These are phyloP conservation scores for Spinus olivaceus DNA, from an alignment of 2,797 vertebrate genomes.

Conservation along the genomic window DNA sequence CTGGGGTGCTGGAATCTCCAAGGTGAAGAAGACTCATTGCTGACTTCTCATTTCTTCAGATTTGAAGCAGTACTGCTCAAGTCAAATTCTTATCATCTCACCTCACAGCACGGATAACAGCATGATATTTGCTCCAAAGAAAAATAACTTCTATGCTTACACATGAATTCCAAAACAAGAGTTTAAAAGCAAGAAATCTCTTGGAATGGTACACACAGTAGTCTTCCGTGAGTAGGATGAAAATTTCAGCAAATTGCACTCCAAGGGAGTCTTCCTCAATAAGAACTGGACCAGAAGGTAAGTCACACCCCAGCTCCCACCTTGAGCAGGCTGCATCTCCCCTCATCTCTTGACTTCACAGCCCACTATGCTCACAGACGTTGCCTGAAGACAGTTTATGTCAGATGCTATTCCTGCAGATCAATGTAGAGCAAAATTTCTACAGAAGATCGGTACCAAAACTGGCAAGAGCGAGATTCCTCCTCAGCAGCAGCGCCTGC, in stretches of 20 bases:
- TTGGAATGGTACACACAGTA: not conserved
- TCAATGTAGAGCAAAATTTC: not conserved
- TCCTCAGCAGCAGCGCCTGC: not conserved
- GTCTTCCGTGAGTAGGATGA: not conserved
- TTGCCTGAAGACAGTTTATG: not conserved
- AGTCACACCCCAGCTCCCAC: not conserved
- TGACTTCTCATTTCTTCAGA: slow-evolving; percentile 18
- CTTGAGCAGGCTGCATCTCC: not conserved
- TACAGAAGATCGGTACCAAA: not conserved
- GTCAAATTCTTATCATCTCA: not conserved
- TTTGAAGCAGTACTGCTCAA: not conserved
- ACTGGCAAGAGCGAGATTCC: not conserved
- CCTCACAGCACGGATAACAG: not conserved
- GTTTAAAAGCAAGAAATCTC: not conserved
- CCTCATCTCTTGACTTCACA: not conserved
- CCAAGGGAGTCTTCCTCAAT: not conserved
- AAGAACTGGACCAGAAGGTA: not conserved
- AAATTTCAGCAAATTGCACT: not conserved
- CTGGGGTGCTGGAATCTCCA: not conserved
- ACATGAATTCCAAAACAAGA: not conserved
- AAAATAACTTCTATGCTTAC: not conserved
- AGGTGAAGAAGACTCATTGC: slow-evolving; percentile 10
- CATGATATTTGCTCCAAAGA: not conserved
- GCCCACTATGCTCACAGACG: not conserved
- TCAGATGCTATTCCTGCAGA: not conserved